Base-by-base conservation (phyloP, 92 coral and sea anemone genomes). In the Porites cylindrica region DNA sequence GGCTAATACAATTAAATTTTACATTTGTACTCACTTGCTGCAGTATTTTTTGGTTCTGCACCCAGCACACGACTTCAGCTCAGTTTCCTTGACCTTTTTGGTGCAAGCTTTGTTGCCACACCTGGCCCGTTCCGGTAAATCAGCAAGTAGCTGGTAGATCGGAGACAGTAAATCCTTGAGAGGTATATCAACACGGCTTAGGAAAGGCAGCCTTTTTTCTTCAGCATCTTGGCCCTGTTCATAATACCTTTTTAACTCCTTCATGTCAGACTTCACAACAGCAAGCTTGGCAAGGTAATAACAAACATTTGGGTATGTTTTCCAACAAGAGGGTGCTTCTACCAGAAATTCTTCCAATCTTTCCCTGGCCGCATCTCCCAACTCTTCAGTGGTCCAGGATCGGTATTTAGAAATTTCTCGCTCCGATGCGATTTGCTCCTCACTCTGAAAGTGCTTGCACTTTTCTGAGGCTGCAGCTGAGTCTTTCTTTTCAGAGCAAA, bases 211-310 rank as follows among this genome's bases (percentile, higher is more conserved):
- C 47, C 47, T 38, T 38, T 38, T 38, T 77, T 81, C 96, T 75
- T 94, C 96, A 20, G 96, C 92, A 62, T 94, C 90, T 78, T 94
- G 94, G 10, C 94, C 96, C n/a, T 64, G 86, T 82, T 90, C 94
- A 51, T 83, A 86, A 77, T 76, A 80, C 75, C 82, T 74, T 68
- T 43, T 47, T 18, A 88, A 88, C 53, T 90, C 86, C 5, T 21
- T 16, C 51, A 47, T 47, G 17, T 94, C 43, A 0, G 17, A 0
- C 13, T 81, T 82, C 0, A 51, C 0, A 20, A 81, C 0, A 60
- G 79, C 80, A 74, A 86, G 77, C 4, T 0, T 7, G 77, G 98
- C 96, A 61, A 94, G 91, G 52, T 94, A 38, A 38, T 38, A 38
- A 38, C 47, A 38, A 38, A 38, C 47, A 38, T 38, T 38, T 3